phyloP scores from a whole-genome alignment of 1,140 invertebrate genomes.

The Pogonus chalceus region DNA sequence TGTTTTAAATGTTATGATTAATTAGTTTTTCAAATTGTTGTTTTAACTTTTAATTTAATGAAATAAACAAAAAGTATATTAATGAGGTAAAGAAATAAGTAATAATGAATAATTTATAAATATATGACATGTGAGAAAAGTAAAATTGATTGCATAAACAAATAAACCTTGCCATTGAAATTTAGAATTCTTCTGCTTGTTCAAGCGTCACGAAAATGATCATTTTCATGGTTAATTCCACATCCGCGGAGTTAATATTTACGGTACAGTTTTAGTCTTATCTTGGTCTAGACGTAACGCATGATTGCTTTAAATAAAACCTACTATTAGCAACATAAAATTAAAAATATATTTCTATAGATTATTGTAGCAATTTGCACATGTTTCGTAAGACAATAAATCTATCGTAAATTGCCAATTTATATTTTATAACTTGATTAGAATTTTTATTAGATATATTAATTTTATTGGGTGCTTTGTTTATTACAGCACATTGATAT shows the following conservation, averaged over 20 bases:
- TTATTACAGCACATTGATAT: neutral
- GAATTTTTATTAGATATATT: neutral
- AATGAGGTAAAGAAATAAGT: no score
- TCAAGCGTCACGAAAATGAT: neutral
- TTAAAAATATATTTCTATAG: neutral
- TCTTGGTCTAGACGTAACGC: neutral
- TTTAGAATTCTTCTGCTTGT: neutral
- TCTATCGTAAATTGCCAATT: neutral
- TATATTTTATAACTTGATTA: neutral
- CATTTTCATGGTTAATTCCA: neutral
- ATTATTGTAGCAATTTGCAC: neutral
- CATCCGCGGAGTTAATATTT: no score
- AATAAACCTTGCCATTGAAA: neutral
- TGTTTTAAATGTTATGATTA: neutral
- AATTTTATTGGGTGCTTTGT: neutral
- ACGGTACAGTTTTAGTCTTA: no score
- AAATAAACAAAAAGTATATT: no score
- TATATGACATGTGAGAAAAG: neutral
- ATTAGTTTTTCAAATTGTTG: no score
- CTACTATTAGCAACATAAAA: neutral
- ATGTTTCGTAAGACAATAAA: neutral
- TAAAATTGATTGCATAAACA: neutral
- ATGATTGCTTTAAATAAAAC: neutral
- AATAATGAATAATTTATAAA: neutral
- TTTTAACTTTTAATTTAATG: no score